phyloP scores from a whole-genome alignment of 2,888 invertebrate genomes.

The Isotomurus palustris region DNA sequence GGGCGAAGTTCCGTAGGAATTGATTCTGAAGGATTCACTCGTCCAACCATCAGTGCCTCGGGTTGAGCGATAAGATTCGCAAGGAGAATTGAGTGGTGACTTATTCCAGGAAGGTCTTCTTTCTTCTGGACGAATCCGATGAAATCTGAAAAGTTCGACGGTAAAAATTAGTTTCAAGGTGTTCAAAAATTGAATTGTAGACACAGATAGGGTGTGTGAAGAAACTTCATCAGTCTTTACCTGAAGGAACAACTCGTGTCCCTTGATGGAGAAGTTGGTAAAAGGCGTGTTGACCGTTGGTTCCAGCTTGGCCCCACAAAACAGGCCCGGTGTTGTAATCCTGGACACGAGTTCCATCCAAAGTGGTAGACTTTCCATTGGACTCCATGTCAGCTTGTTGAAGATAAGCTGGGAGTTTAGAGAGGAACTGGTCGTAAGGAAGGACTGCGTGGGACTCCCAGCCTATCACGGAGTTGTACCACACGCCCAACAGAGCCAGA shows the following conservation, averaged over 20 bases:
- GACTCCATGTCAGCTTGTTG: slow-evolving; percentile 99
- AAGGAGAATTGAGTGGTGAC: slow-evolving; percentile 62
- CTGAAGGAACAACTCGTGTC: slow-evolving; percentile 36
- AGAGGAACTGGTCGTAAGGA: slow-evolving; percentile 98
- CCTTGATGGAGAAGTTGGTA: slow-evolving; percentile 97
- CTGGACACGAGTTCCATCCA: slow-evolving; percentile 30
- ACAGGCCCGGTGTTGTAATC: slow-evolving; percentile 61
- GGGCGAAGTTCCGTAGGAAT: slow-evolving; percentile 68
- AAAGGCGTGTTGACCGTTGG: slow-evolving; percentile 99
- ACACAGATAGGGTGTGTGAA: no score
- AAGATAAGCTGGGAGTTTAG: slow-evolving; percentile 98
- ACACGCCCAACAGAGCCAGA: slow-evolving; percentile 81
- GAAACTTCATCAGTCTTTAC: slow-evolving; percentile 1
- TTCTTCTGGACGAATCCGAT: slow-evolving; percentile 44
- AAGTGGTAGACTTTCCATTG: slow-evolving; percentile 77
- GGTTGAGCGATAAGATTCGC: slow-evolving; percentile 99
- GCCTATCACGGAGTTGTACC: slow-evolving; percentile 93
- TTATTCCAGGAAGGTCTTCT: slow-evolving; percentile 40
- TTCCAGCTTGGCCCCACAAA: slow-evolving; percentile 97
- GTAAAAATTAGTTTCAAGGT: slow-evolving; percentile 3
- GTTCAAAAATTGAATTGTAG: no score
- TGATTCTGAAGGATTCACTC: slow-evolving; percentile 50
- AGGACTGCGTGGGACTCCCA: slow-evolving; percentile 93
- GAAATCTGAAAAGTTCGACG: slow-evolving; percentile 31
- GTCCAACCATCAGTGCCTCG: slow-evolving; percentile 91